Conservation (phyloP, 2,113 vertebrate species). For the Atractosteus spatula region DNA sequence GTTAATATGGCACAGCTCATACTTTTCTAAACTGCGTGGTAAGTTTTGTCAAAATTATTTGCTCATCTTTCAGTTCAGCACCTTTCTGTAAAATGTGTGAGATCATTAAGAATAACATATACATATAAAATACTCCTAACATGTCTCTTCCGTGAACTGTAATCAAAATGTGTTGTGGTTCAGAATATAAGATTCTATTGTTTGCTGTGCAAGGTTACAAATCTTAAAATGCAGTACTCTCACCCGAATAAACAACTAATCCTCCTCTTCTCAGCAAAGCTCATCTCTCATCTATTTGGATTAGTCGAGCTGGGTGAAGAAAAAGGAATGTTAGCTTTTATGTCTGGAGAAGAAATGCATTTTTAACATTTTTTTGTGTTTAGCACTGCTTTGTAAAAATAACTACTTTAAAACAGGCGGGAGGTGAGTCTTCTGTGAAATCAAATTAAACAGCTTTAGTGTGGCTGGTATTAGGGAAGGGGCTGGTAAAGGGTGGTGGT, state of each 20-base stretch:
- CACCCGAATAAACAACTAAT: conserved; percentile 69
- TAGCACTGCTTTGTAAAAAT: conserved; percentile 41
- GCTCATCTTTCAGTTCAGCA: no score
- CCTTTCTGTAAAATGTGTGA: no score
- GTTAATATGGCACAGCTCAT: neutral
- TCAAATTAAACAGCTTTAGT: conserved; percentile 41
- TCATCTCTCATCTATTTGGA: conserved; percentile 69
- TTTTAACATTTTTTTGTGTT: conserved; percentile 25
- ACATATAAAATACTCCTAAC: conserved; percentile 41
- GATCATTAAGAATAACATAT: conserved; percentile 42
- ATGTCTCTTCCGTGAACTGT: conserved; percentile 68
- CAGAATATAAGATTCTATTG: conserved; percentile 46
- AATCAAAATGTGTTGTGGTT: conserved; percentile 53
- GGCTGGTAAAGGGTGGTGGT: conserved; percentile 21
- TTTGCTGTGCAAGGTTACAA: conserved; percentile 40
- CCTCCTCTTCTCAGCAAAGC: conserved; percentile 48
- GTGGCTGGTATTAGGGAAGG: conserved; percentile 43
- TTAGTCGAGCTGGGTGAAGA: conserved; percentile 49
- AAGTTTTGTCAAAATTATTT: no score
- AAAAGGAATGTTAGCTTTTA: conserved; percentile 66
- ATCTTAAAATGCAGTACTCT: conserved; percentile 56
- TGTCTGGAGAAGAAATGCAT: conserved; percentile 44
- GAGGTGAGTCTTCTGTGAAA: conserved; percentile 29
- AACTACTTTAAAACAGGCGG: conserved; percentile 44
- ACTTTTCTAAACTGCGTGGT: no score